phyloP scores from a whole-genome alignment of 2,888 invertebrate species.

The Erannis defoliaria region DNA sequence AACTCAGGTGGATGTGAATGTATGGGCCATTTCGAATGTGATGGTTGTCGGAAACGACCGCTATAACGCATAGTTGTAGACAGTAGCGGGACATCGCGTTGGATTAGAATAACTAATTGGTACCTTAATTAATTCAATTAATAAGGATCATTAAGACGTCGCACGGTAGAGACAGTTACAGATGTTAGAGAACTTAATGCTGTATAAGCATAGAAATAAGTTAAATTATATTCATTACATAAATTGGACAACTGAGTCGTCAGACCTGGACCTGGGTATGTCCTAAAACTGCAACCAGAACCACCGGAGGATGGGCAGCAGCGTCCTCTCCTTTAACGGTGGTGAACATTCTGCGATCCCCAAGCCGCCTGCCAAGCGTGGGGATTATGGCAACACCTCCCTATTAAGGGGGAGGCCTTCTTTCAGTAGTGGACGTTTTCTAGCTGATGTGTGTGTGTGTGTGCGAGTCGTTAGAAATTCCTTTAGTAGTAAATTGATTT shows the following conservation, averaged over 20 bases:
- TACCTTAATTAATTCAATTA: conserved; percentile 24
- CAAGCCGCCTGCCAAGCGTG: too few relatives aligned
- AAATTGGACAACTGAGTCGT: neutral
- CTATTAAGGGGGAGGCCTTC: too few relatives aligned
- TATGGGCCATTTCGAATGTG: conserved; percentile 46
- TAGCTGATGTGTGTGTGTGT: too few relatives aligned
- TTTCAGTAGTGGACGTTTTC: too few relatives aligned
- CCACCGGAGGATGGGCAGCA: too few relatives aligned
- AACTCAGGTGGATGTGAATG: conserved; percentile 48
- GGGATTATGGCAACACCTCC: too few relatives aligned
- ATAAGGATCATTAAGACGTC: conserved; percentile 25
- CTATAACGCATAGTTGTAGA: conserved; percentile 23
- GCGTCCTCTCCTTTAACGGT: too few relatives aligned
- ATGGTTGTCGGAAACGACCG: conserved; percentile 39
- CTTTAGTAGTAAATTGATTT: too few relatives aligned
- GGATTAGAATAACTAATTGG: conserved; percentile 34
- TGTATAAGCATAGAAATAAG: conserved; percentile 3
- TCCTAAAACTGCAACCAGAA: too few relatives aligned
- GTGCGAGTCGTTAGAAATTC: too few relatives aligned
- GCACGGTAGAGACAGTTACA: conserved; percentile 10
- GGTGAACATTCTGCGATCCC: too few relatives aligned
- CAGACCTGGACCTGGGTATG: too few relatives aligned
- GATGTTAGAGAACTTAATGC: conserved; percentile 7
- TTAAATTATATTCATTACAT: neutral
- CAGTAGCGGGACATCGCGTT: conserved; percentile 12